Evolutionary conservation across 2,797 vertebrate genomes (phyloP).

Genomic region (Poliocrania exsul): DNA sequence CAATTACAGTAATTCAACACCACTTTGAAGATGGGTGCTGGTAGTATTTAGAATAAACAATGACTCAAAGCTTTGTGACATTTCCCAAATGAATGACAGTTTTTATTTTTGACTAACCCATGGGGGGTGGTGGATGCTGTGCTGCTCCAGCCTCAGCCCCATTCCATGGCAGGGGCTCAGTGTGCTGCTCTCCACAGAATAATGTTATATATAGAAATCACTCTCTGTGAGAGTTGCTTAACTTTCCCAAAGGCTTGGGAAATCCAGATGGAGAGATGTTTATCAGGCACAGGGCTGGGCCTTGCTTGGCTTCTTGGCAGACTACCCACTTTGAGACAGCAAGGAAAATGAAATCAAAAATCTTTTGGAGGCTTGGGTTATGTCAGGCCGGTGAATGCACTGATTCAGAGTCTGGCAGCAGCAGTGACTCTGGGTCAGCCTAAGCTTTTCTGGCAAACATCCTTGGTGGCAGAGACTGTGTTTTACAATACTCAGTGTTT

Average conservation of each 20-base stretch:
- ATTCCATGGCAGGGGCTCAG: background rate
- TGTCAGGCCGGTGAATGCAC: background rate
- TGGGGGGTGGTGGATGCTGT: background rate
- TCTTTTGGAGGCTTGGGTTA: background rate
- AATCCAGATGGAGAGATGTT: constrained; percentile 30
- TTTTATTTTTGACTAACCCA: background rate
- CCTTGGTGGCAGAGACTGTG: background rate
- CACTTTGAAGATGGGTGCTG: background rate
- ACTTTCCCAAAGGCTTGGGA: constrained; percentile 39
- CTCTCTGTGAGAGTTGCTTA: constrained; percentile 17
- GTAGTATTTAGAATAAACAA: background rate
- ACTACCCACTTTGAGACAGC: background rate
- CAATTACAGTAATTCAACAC: background rate
- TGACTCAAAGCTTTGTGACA: background rate
- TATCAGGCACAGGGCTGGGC: constrained; percentile 18
- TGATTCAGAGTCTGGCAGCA: background rate
- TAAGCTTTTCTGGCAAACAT: background rate
- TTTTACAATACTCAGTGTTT: background rate
- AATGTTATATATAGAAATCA: background rate
- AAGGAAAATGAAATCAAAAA: background rate
- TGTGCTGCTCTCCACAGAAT: background rate
- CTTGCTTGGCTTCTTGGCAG: constrained; percentile 27
- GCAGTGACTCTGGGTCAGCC: background rate
- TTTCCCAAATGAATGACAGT: background rate
- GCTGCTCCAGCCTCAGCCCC: background rate